Evolutionary conservation across 2,888 invertebrate species (phyloP).

Genomic region (Lampropteryx suffumata): DNA sequence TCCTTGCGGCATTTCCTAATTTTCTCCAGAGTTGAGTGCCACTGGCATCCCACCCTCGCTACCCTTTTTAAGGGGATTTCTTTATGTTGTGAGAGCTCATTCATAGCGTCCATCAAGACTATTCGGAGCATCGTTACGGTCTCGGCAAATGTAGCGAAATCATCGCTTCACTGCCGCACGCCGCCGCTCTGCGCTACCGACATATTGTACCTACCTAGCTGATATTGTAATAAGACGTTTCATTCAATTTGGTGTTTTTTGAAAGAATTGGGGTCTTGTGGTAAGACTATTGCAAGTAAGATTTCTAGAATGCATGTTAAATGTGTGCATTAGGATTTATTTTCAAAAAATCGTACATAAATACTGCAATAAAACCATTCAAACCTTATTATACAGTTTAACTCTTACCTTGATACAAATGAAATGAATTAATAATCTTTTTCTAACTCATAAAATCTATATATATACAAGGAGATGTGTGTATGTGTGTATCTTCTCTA

Average conservation of each 20-base stretch:
- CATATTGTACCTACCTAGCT: constrained; percentile 74
- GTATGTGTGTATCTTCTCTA: no score
- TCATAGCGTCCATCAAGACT: constrained; percentile 86
- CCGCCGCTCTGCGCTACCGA: constrained; percentile 54
- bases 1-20: constrained; percentile 43
- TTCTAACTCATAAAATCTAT: no score
- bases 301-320: neutral
- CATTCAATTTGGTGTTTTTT: constrained; percentile 63
- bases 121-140: constrained; percentile 85
- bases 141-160: constrained; percentile 84
- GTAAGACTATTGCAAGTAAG: neutral
- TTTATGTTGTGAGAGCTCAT: constrained; percentile 84
- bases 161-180: constrained; percentile 77
- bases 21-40: constrained; percentile 48
- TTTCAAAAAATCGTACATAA: no score
- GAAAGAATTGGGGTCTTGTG: constrained; percentile 16
- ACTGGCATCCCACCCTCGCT: constrained; percentile 64
- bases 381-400: no score
- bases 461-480: no score
- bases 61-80: constrained; percentile 84
- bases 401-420: no score
- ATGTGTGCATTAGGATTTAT: no score
- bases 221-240: constrained; percentile 63
- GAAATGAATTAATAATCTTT: no score
- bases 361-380: no score